Evolutionary conservation across 2,888 invertebrate species (phyloP), one percentile per base, ranked within the genome.

Genomic region (Scrobipalpa costella): DNA sequence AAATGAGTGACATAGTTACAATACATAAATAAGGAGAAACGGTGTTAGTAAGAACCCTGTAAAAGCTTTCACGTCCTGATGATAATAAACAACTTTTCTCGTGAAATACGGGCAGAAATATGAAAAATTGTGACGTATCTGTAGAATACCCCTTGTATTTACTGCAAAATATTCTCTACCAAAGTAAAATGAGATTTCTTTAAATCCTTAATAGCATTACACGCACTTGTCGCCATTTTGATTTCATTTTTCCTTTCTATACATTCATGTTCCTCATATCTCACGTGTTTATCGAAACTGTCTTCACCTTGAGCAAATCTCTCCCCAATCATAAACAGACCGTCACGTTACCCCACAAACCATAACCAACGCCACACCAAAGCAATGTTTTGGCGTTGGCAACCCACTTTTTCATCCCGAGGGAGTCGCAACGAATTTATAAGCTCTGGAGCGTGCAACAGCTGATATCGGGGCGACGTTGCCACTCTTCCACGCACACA

Each of bases 391-490:
- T 76, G 73, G 73, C 73, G 71, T 50, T 74, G 11, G 27, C 80
- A 65, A 73, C 78, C 79, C 73, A 80, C 75, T 77, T 78, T 78
- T 78, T 66, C 70, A 15, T 71, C 77, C 78, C 76, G 55, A 63
- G 66, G 70, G 69, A 64, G 67, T 85, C 86, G 88, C 85, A 88
- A 85, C 85, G 86, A 87, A 86, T 88, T 81, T 85, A 84, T 83
- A 83, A 80, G 75, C 76, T 58, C 52, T n/a, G 76, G 73, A 73
- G 73, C 74, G 76, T 70, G 80, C 81, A 89, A 87, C 90, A 90
- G 90, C 90, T 90, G 90, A 90, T 89, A 80, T 27, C 27, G 27
- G 83, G 34, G 76, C 80, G 78, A 68, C 66, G 86, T 85, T 85
- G 86, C 84, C 80, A 68, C 67, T 75, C 72, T 27, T 33, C 27